phyloP scores from a whole-genome alignment of 2,888 invertebrate genomes.

The Cephus nigrinus region DNA sequence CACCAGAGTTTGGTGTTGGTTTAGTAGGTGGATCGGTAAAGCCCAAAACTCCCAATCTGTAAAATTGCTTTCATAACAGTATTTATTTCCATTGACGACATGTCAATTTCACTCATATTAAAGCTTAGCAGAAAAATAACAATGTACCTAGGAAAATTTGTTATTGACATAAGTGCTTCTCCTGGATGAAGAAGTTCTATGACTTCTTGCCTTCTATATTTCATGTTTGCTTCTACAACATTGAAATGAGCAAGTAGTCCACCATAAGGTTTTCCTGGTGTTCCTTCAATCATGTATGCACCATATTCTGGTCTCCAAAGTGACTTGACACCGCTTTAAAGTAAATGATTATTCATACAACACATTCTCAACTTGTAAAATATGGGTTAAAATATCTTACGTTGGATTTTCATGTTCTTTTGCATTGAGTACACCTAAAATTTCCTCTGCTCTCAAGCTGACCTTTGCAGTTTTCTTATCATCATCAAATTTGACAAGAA shows the following conservation, averaged over 20 bases:
- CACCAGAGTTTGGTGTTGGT: constrained; percentile 78
- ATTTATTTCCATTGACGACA: too few species aligned
- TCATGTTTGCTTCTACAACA: constrained; percentile 98
- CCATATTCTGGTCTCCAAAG: constrained; percentile 99
- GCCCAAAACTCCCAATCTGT: constrained; percentile 85
- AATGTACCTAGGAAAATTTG: constrained; percentile 88
- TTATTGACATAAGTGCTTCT: constrained; percentile 90
- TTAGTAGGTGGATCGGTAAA: constrained; percentile 87
- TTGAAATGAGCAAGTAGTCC: constrained; percentile 96
- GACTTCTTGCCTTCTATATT: constrained; percentile 85
- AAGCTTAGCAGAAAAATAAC: background rate
- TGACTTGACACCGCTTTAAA: constrained; percentile 75
- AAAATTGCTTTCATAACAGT: constrained; percentile 32
- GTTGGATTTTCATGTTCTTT: constrained; percentile 82
- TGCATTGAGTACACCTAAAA: constrained; percentile 83
- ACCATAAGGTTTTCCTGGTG: constrained; percentile 96
- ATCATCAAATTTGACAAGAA: constrained; percentile 94
- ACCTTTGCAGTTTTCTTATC: constrained; percentile 84
- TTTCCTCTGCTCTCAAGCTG: constrained; percentile 84
- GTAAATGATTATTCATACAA: constrained; percentile 13
- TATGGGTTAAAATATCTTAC: constrained; percentile 65
- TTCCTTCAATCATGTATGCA: constrained; percentile 99
- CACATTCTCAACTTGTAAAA: constrained; percentile 6
- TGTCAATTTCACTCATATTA: too few species aligned
- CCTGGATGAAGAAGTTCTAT: constrained; percentile 79